phyloP scores from a whole-genome alignment of 2,797 vertebrate genomes.

The Serranus cabrilla region DNA sequence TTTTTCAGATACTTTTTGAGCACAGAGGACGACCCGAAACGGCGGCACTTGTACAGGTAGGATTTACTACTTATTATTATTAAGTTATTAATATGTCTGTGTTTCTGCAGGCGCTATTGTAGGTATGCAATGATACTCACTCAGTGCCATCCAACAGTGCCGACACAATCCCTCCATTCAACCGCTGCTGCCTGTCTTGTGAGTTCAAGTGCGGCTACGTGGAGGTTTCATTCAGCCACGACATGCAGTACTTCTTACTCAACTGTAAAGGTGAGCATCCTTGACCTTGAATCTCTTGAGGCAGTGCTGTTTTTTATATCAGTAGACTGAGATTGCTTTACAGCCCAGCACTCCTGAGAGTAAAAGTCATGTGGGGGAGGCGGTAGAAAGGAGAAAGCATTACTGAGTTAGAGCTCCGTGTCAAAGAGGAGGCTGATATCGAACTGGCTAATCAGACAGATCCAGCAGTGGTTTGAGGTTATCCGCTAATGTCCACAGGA shows the following conservation, averaged over 20 bases:
- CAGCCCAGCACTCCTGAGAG: constrained; percentile 4
- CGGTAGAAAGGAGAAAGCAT: constrained; percentile 13
- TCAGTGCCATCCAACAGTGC: constrained; percentile 83
- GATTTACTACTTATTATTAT: neutral
- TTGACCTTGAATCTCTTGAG: constrained; percentile 1
- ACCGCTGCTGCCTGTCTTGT: constrained; percentile 95
- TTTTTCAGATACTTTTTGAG: constrained; percentile 95
- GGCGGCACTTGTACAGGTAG: constrained; percentile 96
- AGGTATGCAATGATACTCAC: neutral
- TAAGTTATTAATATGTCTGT: neutral
- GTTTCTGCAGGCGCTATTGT: neutral
- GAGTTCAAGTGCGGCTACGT: constrained; percentile 94
- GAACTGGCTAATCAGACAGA: constrained; percentile 20
- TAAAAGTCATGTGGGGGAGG: neutral
- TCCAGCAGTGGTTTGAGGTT: too few relatives aligned
- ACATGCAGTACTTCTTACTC: constrained; percentile 91
- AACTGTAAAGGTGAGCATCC: constrained; percentile 91
- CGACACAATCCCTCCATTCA: constrained; percentile 93
- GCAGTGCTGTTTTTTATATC: neutral
- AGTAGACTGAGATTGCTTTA: neutral
- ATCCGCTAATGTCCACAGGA: constrained; percentile 18
- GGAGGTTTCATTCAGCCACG: constrained; percentile 93
- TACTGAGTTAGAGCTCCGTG: constrained; percentile 40
- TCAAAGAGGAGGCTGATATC: constrained; percentile 40
- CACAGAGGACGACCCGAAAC: constrained; percentile 93